A percentile compares a stretch with the other conserved stretches of the same genome.
phyloP scores from a whole-genome alignment of 2,113 vertebrate genomes.

The Saiga tatarica region DNA sequence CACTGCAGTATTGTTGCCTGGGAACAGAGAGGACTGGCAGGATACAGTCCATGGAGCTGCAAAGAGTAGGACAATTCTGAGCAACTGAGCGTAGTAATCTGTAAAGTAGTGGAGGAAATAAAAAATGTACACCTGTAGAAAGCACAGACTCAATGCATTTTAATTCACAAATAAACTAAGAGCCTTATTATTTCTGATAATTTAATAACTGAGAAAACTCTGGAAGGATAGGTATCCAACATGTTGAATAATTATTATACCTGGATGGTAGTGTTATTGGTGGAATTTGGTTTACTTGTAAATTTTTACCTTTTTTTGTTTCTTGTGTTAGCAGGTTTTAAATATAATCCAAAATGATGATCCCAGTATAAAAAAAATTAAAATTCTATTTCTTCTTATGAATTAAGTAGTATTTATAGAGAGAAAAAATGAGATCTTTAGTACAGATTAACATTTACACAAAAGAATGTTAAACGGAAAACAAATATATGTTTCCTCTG shows the following conservation, averaged over 20 bases:
- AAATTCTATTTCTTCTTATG: background rate
- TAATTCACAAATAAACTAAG: background rate
- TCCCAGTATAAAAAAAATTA: conserved; percentile 8
- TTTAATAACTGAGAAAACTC: background rate
- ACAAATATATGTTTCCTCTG: background rate
- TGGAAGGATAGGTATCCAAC: background rate
- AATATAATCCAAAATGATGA: background rate
- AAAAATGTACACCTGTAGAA: background rate
- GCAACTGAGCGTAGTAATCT: background rate
- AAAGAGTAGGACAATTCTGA: background rate
- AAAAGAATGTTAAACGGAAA: background rate
- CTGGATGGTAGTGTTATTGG: background rate
- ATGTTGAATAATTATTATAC: background rate
- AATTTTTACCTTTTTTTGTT: background rate
- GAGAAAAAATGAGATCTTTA: background rate
- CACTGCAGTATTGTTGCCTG: background rate
- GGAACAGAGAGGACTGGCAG: background rate
- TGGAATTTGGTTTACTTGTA: background rate
- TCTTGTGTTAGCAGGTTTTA: background rate
- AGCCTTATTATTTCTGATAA: background rate
- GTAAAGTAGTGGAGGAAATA: background rate
- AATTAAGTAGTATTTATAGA: background rate
- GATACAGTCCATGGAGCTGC: background rate
- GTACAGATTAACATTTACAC: background rate
- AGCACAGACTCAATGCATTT: background rate